Conservation (phyloP, 2,888 invertebrate genomes). For the Drosophila formosana region DNA sequence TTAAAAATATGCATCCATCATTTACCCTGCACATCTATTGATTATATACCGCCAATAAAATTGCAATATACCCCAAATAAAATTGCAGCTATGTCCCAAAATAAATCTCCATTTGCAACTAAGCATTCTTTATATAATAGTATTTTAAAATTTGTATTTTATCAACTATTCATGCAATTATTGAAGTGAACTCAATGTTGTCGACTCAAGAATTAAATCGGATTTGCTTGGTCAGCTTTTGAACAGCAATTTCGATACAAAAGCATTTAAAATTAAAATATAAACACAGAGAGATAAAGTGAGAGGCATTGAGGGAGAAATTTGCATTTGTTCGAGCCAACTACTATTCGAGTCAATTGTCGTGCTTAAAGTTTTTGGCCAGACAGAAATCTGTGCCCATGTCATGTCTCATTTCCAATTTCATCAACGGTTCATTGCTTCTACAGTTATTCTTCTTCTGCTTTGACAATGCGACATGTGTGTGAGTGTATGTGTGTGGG, state of each 20-base stretch:
- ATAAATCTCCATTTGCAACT: background rate
- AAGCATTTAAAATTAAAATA: background rate
- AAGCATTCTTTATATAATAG: background rate
- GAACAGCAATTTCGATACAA: background rate
- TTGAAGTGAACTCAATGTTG: background rate
- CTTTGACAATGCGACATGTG: background rate
- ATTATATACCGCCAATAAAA: no score
- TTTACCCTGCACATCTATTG: no score
- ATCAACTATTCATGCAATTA: background rate
- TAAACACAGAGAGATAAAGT: background rate
- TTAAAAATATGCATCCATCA: no score
- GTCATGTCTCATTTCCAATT: slow-evolving; percentile 48
- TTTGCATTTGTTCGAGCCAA: slow-evolving; percentile 2
- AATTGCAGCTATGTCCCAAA: background rate
- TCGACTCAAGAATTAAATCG: background rate
- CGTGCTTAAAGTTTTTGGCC: slow-evolving; percentile 9
- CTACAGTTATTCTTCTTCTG: slow-evolving; percentile 22
- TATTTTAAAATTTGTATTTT: background rate
- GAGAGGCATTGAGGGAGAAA: background rate
- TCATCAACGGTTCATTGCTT: slow-evolving; percentile 22
- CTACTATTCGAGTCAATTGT: slow-evolving; percentile 7
- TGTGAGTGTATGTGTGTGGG: slow-evolving; percentile 1
- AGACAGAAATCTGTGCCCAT: slow-evolving; percentile 35
- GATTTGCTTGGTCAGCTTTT: slow-evolving; percentile 1
- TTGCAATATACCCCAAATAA: background rate